These are phyloP conservation scores for Trematomus loennbergii DNA, from an alignment of 2,113 vertebrate genomes.

Conservation along the genomic window DNA sequence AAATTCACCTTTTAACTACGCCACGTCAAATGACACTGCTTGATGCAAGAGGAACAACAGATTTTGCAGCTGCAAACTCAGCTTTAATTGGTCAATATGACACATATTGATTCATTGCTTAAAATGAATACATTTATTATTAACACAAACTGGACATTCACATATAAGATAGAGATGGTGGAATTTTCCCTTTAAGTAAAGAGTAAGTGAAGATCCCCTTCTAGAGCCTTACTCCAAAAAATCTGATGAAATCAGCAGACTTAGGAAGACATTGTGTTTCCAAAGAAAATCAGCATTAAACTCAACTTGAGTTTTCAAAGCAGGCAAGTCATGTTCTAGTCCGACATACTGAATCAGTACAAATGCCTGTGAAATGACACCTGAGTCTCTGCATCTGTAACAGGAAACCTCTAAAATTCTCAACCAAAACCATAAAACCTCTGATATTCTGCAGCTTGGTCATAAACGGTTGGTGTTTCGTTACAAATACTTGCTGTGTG, in stretches of 20 bases:
- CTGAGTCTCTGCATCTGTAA: constrained; percentile 37
- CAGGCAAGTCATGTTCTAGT: constrained; percentile 20
- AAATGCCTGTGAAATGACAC: constrained; percentile 56
- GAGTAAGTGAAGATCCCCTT: neutral
- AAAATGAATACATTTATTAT: too few species aligned
- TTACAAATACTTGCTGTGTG: neutral
- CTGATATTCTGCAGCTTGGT: constrained; percentile 7
- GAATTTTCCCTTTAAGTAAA: neutral
- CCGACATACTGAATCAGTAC: constrained; percentile 42
- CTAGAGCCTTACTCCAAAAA: neutral
- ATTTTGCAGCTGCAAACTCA: too few species aligned
- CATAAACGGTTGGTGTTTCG: neutral
- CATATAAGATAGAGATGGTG: too few species aligned
- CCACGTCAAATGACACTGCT: too few species aligned
- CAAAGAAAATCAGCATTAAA: constrained; percentile 1
- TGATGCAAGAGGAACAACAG: too few species aligned
- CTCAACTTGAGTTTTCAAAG: neutral
- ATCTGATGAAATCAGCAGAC: neutral
- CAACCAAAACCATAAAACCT: constrained; percentile 45
- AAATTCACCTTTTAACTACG: too few species aligned
- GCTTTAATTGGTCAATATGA: too few species aligned
- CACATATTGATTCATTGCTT: too few species aligned
- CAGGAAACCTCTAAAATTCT: constrained; percentile 41
- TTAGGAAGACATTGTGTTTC: neutral
- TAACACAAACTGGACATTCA: too few species aligned